A percentile compares a stretch with the other conserved stretches of the same genome.
phyloP scores from a whole-genome alignment of 2,888 invertebrate genomes.

The Tuta absoluta region DNA sequence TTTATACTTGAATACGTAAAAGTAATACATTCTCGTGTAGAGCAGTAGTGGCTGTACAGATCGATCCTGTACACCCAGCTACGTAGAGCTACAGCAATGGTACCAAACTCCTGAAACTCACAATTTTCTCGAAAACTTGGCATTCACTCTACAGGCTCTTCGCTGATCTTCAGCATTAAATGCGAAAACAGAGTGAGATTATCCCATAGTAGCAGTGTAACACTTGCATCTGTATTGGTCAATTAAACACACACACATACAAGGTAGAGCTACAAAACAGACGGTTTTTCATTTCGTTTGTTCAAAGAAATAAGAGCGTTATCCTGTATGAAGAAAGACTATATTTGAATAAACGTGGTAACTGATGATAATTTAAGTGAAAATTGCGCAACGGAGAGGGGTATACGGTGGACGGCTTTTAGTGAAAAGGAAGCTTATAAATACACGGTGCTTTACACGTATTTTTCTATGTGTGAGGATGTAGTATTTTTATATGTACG shows the following conservation, averaged over 20 bases:
- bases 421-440: slow-evolving; percentile 42
- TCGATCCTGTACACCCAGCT: slow-evolving; percentile 61
- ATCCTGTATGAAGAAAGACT: background rate
- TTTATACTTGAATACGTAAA: slow-evolving; percentile 36
- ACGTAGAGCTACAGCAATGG: slow-evolving; percentile 38
- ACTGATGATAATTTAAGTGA: slow-evolving; percentile 48
- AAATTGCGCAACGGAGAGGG: slow-evolving; percentile 44
- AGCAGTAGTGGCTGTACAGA: slow-evolving; percentile 45
- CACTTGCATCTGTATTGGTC: slow-evolving; percentile 47
- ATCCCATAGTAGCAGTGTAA: slow-evolving; percentile 29
- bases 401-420: slow-evolving; percentile 31
- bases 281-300: slow-evolving; percentile 29
- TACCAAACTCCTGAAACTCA: slow-evolving; percentile 50
- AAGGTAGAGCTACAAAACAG: slow-evolving; percentile 35
- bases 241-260: slow-evolving; percentile 65
- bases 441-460: slow-evolving; percentile 31
- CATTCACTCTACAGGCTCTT: background rate
- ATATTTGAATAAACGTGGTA: slow-evolving; percentile 23
- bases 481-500: slow-evolving; percentile 26
- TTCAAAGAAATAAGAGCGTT: slow-evolving; percentile 38
- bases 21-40: slow-evolving; percentile 45
- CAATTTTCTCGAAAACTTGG: slow-evolving; percentile 28
- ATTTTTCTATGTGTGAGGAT: slow-evolving; percentile 24
- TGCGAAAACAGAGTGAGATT: slow-evolving; percentile 22
- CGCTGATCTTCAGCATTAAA: background rate